phyloP scores from a whole-genome alignment of 2,888 invertebrate genomes.

The Mystacides longicornis region DNA sequence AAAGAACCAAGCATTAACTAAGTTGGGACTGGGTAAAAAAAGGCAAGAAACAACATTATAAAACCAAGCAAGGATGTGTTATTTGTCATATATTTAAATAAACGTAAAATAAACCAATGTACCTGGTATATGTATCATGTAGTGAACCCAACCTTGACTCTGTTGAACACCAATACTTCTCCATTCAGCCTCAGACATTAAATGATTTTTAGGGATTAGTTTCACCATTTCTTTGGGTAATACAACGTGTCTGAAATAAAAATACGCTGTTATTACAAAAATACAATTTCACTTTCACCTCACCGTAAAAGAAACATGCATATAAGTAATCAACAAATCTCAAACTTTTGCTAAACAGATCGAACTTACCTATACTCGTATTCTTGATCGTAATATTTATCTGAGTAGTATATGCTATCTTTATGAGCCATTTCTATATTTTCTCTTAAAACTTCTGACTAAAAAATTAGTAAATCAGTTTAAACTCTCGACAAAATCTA shows the following conservation, averaged over 20 bases:
- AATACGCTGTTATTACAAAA: constrained; percentile 6
- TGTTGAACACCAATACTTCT: constrained; percentile 91
- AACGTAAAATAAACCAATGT: constrained; percentile 28
- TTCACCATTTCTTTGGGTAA: constrained; percentile 88
- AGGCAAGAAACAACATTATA: no score
- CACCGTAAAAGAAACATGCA: background rate
- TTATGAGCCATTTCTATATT: constrained; percentile 47
- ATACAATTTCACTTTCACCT: background rate
- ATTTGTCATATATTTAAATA: no score
- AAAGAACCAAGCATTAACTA: no score
- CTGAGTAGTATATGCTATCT: constrained; percentile 80
- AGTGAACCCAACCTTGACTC: constrained; percentile 94
- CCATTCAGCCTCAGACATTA: constrained; percentile 95
- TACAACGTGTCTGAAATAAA: constrained; percentile 77
- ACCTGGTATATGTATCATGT: constrained; percentile 95
- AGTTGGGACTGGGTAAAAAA: no score
- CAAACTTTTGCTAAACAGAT: background rate
- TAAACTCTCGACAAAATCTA: background rate
- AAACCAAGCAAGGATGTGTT: no score
- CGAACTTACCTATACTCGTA: constrained; percentile 83
- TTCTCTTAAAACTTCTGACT: background rate
- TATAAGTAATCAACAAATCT: background rate
- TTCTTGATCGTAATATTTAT: constrained; percentile 86
- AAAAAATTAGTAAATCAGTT: background rate
- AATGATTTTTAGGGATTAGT: constrained; percentile 82